phyloP scores from a whole-genome alignment of 2,797 vertebrate species.

The Erithacus rubecula region DNA sequence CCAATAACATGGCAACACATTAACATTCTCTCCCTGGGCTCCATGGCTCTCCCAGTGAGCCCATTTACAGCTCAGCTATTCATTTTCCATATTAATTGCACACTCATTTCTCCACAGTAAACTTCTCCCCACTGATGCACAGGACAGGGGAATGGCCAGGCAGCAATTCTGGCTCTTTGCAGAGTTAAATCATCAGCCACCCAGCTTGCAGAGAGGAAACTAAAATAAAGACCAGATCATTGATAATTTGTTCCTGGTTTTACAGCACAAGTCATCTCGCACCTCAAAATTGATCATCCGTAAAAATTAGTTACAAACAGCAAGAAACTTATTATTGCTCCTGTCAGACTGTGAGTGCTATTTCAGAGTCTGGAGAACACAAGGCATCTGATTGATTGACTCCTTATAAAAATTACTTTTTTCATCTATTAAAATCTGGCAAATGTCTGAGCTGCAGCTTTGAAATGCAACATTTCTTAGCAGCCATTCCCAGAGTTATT shows the following conservation, averaged over 20 bases:
- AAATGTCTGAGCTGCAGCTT: background rate
- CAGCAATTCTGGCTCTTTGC: background rate
- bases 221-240: background rate
- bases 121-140: background rate
- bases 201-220: background rate
- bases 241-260: background rate
- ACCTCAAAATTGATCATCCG: background rate
- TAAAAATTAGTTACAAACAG: background rate
- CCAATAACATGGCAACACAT: conserved; percentile 70
- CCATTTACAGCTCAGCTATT: conserved; percentile 64
- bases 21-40: conserved; percentile 64
- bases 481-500: background rate
- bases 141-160: background rate
- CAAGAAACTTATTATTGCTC: background rate
- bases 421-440: background rate
- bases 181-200: background rate
- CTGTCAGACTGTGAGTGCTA: background rate
- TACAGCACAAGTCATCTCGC: background rate
- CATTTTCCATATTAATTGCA: conserved; percentile 68
- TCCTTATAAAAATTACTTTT: background rate
- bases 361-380: background rate
- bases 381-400: background rate
- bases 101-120: background rate
- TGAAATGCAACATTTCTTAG: background rate
- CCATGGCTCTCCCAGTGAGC: conserved; percentile 61